Evolutionary conservation across 2,888 invertebrate species (phyloP).

Genomic region (Spilarctia lutea): DNA sequence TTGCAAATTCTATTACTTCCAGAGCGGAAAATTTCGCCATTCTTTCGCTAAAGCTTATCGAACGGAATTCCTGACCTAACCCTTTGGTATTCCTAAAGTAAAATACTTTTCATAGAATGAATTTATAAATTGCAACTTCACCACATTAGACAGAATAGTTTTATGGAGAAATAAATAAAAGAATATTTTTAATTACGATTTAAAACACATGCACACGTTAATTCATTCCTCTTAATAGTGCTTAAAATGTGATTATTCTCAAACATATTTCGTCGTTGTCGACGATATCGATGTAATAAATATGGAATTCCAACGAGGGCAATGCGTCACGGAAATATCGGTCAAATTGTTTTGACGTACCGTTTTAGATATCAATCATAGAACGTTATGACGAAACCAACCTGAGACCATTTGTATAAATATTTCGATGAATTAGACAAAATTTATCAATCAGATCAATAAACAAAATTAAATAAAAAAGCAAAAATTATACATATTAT

Average conservation of each 20-base stretch:
- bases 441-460: no score
- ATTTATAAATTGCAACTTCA: neutral
- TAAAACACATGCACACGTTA: conserved; percentile 39
- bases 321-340: conserved; percentile 63
- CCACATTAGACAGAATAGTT: neutral
- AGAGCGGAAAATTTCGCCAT: neutral
- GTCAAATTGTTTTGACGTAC: neutral
- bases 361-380: neutral
- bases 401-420: neutral
- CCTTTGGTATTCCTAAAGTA: neutral
- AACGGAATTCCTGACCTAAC: neutral
- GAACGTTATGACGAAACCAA: neutral
- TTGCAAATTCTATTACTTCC: neutral
- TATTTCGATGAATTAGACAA: neutral
- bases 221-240: conserved; percentile 56
- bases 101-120: neutral
- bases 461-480: no score
- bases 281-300: conserved; percentile 66
- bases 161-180: neutral
- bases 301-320: conserved; percentile 61
- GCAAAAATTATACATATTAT: neutral
- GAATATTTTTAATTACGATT: no score
- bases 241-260: conserved; percentile 69
- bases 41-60: neutral
- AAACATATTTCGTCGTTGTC: conserved; percentile 61